phyloP scores from a whole-genome alignment of 2,797 vertebrate species.

The Coranthus polyacanthus region DNA sequence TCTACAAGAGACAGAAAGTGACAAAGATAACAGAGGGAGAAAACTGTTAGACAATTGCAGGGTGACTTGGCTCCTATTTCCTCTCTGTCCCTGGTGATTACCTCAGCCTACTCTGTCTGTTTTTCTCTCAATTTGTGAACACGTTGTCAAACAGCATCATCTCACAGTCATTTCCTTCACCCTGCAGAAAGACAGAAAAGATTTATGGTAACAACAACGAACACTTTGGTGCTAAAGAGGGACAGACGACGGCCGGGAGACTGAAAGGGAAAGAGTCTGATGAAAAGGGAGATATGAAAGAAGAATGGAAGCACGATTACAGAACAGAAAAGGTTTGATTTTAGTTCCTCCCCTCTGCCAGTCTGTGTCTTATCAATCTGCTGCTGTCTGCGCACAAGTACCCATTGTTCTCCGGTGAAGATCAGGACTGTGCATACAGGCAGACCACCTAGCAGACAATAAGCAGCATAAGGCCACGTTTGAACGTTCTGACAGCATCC shows the following conservation, averaged over 20 bases:
- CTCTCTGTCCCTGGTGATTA: slow-evolving; percentile 58
- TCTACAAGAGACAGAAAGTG: slow-evolving; percentile 31
- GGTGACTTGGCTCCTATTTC: slow-evolving; percentile 47
- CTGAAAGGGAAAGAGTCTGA: slow-evolving; percentile 4
- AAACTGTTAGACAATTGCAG: slow-evolving; percentile 53
- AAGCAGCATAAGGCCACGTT: slow-evolving; percentile 42
- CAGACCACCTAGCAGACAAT: slow-evolving; percentile 66
- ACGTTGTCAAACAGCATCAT: slow-evolving; percentile 59
- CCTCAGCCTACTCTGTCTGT: slow-evolving; percentile 40
- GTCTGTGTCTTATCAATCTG: slow-evolving; percentile 36
- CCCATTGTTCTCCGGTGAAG: slow-evolving; percentile 43
- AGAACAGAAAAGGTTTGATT: slow-evolving; percentile 40
- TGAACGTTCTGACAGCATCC: slow-evolving; percentile 47
- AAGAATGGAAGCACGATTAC: slow-evolving; percentile 30
- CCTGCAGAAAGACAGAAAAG: slow-evolving; percentile 24
- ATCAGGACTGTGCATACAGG: slow-evolving; percentile 34
- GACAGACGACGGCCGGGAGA: slow-evolving; percentile 14
- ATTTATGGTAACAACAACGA: slow-evolving; percentile 60
- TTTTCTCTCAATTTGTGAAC: slow-evolving; percentile 36
- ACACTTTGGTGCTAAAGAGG: slow-evolving; percentile 34
- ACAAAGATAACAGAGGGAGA: slow-evolving; percentile 48
- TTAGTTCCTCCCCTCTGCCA: slow-evolving; percentile 7
- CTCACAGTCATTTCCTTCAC: slow-evolving; percentile 22
- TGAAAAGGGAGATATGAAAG: slow-evolving; percentile 5
- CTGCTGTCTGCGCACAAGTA: slow-evolving; percentile 13